phyloP scores from a whole-genome alignment of 2,888 invertebrate genomes.

The Galerucella nymphaeae region DNA sequence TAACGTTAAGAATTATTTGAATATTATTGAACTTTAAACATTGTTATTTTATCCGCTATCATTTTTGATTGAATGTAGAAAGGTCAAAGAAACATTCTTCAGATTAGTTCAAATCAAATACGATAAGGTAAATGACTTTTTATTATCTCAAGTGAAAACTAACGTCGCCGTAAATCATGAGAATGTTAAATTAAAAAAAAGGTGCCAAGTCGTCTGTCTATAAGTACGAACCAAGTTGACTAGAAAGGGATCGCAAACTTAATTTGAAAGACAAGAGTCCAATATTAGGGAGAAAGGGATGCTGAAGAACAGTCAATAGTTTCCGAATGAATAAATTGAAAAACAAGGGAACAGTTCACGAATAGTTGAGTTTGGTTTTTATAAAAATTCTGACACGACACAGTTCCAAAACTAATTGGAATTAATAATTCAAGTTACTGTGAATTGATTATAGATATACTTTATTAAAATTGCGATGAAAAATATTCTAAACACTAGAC shows the following conservation, averaged over 20 bases:
- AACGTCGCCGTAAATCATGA: neutral
- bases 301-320: neutral
- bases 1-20: neutral
- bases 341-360: neutral
- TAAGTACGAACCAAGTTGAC: neutral
- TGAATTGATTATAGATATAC: too few species aligned
- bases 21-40: neutral
- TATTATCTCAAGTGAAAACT: too few species aligned
- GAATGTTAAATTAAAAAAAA: neutral
- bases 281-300: neutral
- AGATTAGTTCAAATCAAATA: neutral
- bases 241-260: neutral
- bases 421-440: too few species aligned
- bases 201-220: neutral
- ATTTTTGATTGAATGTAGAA: neutral
- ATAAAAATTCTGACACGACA: too few species aligned
- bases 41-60: neutral
- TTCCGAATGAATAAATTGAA: neutral
- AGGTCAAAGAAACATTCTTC: neutral
- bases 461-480: too few species aligned
- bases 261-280: conserved; percentile 4
- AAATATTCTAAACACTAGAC: too few species aligned
- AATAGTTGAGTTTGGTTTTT: neutral
- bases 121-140: too few species aligned
- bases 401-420: too few species aligned